Evolutionary conservation across 2,113 vertebrate genomes (phyloP), one percentile per base, ranked within the genome.

Genomic region (Cololabis saira): DNA sequence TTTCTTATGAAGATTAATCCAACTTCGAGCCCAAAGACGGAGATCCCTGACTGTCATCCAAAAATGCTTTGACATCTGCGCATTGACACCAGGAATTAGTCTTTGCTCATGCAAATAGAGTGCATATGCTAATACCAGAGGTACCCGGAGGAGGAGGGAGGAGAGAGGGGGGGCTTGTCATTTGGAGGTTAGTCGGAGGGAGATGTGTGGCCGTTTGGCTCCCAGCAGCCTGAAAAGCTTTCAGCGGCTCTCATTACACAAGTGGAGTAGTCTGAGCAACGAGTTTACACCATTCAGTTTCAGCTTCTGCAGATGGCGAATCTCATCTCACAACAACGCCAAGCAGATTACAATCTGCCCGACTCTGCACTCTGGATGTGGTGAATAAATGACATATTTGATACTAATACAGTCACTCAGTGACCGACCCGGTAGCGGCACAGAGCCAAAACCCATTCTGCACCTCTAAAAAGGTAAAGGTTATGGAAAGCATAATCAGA

Each of bases 51-150:
- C 77, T 64, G 75, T 73, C 87, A 67, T 71, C 45, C 48, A 89
- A 89, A 90, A 87, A 83, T 57, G 61, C 83, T 71, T 40, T 42
- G 74, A 90, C 90, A 91, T 82, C 86, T 90, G 89, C 66, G 82
- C 50, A 47, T 24, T 78, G 86, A 87, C 86, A 85, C 74, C 83
- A 59, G 73, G 85, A 87, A 83, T 90, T 78, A 87, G 75, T 77
- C 61, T 52, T 78, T 80, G 77, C 77, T 85, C 81, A 86, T 86
- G 85, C 85, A 88, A 85, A 87, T 76, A 78, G 84, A 78, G 78
- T 62, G 66, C 83, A 75, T 85, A 90, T 86, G 86, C 83, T 87
- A 89, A 89, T 90, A 71, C 80, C 37, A 76, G 55, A 83, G 83
- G 81, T 71, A 58, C 68, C 56, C 61, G 54, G 21, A 59, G n/a